Evolutionary conservation across 1,140 invertebrate species (phyloP).

Genomic region (Semibalanus balanoides): DNA sequence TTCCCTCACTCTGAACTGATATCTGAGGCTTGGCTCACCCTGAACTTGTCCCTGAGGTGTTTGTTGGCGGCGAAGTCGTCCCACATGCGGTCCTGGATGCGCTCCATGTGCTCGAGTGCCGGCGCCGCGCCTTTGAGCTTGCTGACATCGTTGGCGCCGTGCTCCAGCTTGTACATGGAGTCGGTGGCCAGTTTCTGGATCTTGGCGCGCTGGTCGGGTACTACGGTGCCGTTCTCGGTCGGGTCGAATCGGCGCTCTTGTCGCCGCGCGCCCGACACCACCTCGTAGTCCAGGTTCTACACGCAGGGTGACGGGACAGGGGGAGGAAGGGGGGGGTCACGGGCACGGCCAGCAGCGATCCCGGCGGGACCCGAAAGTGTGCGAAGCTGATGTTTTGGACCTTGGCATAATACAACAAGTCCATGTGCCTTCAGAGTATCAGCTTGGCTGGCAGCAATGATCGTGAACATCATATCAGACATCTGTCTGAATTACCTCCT

Average conservation of each 20-base stretch:
- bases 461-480: no score
- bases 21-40: no score
- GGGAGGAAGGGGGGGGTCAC: neutral
- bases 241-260: constrained; percentile 99
- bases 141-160: constrained; percentile 64
- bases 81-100: constrained; percentile 45
- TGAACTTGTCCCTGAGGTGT: neutral
- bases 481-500: no score
- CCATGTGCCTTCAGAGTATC: no score
- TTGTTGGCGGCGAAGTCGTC: constrained; percentile 2
- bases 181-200: constrained; percentile 77
- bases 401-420: no score
- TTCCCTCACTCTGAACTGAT: no score
- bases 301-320: neutral
- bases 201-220: constrained; percentile 74
- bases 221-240: constrained; percentile 82
- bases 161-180: constrained; percentile 91
- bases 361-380: no score
- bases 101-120: constrained; percentile 53
- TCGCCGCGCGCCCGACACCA: constrained; percentile 80
- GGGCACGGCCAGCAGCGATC: no score
- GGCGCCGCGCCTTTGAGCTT: constrained; percentile 53
- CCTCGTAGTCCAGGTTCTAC: constrained; percentile 91
- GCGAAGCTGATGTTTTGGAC: no score
- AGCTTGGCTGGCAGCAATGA: no score